These are phyloP conservation scores for Dryobates pubescens DNA, from an alignment of 2,797 vertebrate species.

Conservation along the genomic window DNA sequence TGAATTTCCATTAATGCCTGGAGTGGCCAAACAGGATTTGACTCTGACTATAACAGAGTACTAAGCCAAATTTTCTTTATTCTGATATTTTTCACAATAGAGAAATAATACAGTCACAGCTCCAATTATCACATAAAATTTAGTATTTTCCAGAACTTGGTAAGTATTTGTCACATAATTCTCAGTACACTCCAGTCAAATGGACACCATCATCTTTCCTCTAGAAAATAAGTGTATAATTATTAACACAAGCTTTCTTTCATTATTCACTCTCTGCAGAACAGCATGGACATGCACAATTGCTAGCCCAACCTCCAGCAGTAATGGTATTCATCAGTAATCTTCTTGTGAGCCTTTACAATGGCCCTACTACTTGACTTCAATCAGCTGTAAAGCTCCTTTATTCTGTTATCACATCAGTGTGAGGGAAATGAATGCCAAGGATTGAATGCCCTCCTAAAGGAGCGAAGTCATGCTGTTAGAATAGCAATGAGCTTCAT, in stretches of 20 bases:
- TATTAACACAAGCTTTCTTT: slow-evolving; percentile 15
- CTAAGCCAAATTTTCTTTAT: background rate
- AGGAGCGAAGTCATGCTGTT: slow-evolving; percentile 22
- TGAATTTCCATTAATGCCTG: slow-evolving; percentile 8
- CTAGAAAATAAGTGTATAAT: background rate
- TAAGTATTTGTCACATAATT: background rate
- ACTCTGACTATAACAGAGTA: background rate
- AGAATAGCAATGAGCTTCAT: slow-evolving; percentile 68
- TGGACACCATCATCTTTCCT: background rate
- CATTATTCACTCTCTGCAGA: slow-evolving; percentile 13
- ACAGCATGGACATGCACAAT: slow-evolving; percentile 43
- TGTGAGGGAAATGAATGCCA: slow-evolving; percentile 66
- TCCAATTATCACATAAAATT: background rate
- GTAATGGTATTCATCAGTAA: slow-evolving; percentile 67
- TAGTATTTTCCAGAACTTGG: background rate
- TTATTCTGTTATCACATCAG: slow-evolving; percentile 76
- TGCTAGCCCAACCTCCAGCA: slow-evolving; percentile 49
- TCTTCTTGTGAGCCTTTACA: slow-evolving; percentile 55
- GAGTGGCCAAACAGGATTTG: background rate
- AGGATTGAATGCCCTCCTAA: slow-evolving; percentile 65
- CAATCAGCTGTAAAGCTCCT: slow-evolving; percentile 75
- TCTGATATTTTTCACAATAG: background rate
- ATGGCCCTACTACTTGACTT: slow-evolving; percentile 72
- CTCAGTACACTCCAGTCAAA: background rate
- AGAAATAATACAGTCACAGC: background rate